Conservation (phyloP, 1,140 invertebrate species). For the Ceratina australensis region DNA sequence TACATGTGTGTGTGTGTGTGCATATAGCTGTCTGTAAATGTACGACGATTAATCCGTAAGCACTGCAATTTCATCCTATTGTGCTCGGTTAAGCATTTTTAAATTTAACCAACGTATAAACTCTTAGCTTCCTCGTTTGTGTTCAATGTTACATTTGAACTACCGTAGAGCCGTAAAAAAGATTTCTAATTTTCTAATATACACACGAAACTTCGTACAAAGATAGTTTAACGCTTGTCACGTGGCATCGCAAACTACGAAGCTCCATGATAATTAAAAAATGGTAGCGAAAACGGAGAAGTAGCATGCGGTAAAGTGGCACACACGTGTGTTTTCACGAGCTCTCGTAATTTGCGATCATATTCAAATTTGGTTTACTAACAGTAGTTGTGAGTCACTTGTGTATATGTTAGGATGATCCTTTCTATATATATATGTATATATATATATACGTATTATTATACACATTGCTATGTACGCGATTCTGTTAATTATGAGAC, state of each 20-base stretch:
- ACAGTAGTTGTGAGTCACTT: conserved; percentile 18
- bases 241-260: conserved; percentile 2
- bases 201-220: not conserved
- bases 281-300: not conserved
- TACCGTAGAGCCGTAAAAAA: conserved; percentile 4
- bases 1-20: conserved; percentile 19
- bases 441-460: conserved; percentile 34
- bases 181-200: not conserved
- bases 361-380: conserved; percentile 43
- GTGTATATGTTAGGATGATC: conserved; percentile 14
- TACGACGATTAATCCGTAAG: not conserved
- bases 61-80: not conserved
- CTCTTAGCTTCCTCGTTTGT: not conserved
- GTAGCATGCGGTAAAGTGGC: not conserved
- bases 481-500: not conserved
- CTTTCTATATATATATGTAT: conserved; percentile 41
- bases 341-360: conserved; percentile 29
- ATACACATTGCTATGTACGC: not conserved
- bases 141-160: not conserved
- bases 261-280: not conserved
- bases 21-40: conserved; percentile 12
- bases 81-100: not conserved
- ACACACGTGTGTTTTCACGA: conserved; percentile 19
- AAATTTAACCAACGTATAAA: not conserved
- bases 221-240: not conserved